phyloP scores from a whole-genome alignment of 2,888 invertebrate genomes.

The Chromoteleia sp. region DNA sequence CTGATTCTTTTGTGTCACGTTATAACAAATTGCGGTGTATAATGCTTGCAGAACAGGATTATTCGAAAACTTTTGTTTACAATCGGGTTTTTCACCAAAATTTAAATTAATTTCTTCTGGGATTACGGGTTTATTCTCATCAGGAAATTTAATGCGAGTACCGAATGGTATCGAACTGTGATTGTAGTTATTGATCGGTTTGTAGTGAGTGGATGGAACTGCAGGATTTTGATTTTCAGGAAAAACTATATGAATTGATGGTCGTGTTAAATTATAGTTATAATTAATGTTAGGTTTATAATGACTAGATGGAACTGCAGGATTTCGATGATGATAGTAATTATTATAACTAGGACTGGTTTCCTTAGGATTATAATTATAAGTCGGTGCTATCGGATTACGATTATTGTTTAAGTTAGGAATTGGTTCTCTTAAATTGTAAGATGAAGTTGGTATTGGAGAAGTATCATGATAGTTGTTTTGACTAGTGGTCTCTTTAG shows the following conservation, averaged over 20 bases:
- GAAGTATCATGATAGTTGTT: too few species aligned
- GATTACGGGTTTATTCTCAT: background rate
- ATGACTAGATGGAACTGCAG: constrained; percentile 25
- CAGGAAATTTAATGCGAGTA: constrained; percentile 5
- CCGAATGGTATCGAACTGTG: background rate
- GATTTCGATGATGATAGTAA: constrained; percentile 27
- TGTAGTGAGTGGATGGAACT: constrained; percentile 29
- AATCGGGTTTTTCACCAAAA: background rate
- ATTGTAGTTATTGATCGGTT: constrained; percentile 1
- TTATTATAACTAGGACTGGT: background rate
- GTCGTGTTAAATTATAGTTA: constrained; percentile 7
- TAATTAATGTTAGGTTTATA: constrained; percentile 20
- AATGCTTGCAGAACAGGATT: constrained; percentile 47
- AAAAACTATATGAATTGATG: constrained; percentile 18
- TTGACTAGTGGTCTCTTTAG: background rate
- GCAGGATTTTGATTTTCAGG: constrained; percentile 28
- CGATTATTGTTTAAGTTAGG: background rate
- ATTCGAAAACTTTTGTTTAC: constrained; percentile 30
- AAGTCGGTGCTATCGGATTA: background rate
- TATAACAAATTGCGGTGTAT: constrained; percentile 23
- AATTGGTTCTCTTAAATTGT: too few species aligned
- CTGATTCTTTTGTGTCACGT: constrained; percentile 1
- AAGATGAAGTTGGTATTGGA: too few species aligned
- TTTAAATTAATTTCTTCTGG: background rate
- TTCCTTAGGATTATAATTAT: constrained; percentile 10